These are phyloP conservation scores for Eumaeus atala DNA, from an alignment of 1,140 invertebrate species.

Conservation along the genomic window DNA sequence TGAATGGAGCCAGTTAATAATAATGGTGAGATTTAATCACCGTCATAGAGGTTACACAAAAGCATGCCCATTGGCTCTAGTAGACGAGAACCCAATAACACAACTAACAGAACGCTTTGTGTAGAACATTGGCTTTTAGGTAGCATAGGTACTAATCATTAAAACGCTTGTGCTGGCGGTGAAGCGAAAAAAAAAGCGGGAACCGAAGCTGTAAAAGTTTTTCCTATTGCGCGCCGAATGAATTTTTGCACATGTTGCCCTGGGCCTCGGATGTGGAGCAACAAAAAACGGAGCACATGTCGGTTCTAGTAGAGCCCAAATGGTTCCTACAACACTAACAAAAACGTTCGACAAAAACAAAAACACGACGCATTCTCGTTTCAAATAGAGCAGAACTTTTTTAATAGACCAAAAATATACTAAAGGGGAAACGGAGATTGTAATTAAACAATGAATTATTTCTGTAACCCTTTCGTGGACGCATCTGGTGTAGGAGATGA, in stretches of 20 bases:
- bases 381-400: constrained; percentile 1
- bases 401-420: constrained; percentile 23
- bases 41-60: constrained; percentile 68
- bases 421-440: constrained; percentile 38
- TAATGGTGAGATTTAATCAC: constrained; percentile 74
- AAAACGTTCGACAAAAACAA: neutral
- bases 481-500: constrained; percentile 64
- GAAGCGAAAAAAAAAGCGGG: too few relatives aligned
- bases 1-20: constrained; percentile 73
- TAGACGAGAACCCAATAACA: constrained; percentile 57
- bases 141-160: constrained; percentile 53
- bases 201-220: constrained; percentile 43
- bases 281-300: constrained; percentile 68
- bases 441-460: constrained; percentile 59
- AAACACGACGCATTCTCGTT: neutral
- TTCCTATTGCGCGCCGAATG: constrained; percentile 40
- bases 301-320: constrained; percentile 40
- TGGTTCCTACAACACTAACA: constrained; percentile 15
- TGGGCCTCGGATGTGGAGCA: constrained; percentile 59
- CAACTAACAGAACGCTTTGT: constrained; percentile 58
- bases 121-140: constrained; percentile 35
- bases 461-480: constrained; percentile 50
- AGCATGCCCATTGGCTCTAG: constrained; percentile 59
- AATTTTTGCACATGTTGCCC: constrained; percentile 59
- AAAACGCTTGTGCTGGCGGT: constrained; percentile 15